These are phyloP conservation scores for Probosciger aterrimus DNA, from an alignment of 2,113 vertebrate genomes.

Conservation along the genomic window DNA sequence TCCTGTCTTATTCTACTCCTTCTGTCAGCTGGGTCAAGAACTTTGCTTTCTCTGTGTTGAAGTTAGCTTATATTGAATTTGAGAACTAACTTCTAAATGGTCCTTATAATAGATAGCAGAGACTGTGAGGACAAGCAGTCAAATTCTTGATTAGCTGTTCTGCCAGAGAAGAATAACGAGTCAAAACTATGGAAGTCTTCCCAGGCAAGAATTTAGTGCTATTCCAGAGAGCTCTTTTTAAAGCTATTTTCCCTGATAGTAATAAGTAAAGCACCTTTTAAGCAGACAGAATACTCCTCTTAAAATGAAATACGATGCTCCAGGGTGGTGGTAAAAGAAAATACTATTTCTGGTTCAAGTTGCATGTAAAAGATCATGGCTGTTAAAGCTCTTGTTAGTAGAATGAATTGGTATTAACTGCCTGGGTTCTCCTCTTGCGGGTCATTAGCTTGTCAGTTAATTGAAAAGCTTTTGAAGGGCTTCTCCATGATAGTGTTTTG, in stretches of 20 bases:
- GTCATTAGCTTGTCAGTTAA: constrained; percentile 38
- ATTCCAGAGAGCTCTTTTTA: neutral
- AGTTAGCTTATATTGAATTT: neutral
- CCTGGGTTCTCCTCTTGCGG: neutral
- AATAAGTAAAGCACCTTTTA: constrained; percentile 18
- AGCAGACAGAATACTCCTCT: neutral
- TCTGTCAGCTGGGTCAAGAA: neutral
- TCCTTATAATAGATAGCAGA: neutral
- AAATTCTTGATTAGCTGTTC: constrained; percentile 31
- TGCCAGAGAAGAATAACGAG: constrained; percentile 11
- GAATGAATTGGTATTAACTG: constrained; percentile 13
- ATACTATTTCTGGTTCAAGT: constrained; percentile 32
- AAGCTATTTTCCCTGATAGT: neutral
- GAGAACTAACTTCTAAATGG: constrained; percentile 6
- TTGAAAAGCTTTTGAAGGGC: neutral
- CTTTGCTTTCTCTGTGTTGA: neutral
- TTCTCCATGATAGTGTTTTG: neutral
- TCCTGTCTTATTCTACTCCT: constrained; percentile 1
- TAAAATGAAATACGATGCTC: constrained; percentile 23
- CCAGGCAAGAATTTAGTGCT: neutral
- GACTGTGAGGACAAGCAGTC: neutral
- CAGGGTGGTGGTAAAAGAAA: constrained; percentile 25
- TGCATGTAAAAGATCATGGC: neutral
- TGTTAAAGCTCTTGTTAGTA: neutral
- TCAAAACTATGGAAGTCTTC: neutral